phyloP scores from a whole-genome alignment of 2,113 vertebrate species.

The Crotalus helleri region DNA sequence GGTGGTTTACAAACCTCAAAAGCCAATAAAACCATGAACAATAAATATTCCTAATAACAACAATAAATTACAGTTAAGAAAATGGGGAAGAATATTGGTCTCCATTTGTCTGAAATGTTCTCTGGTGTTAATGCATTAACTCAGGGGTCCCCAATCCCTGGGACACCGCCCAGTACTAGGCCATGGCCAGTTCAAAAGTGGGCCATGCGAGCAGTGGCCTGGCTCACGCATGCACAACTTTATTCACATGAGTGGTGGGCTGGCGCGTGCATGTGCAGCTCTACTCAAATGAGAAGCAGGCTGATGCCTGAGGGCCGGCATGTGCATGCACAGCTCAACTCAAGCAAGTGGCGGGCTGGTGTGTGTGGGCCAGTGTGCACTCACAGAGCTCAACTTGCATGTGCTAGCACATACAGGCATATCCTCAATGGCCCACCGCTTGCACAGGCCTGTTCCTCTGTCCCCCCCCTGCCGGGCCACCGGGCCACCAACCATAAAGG shows the following conservation, averaged over 20 bases:
- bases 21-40: not conserved
- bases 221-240: not conserved
- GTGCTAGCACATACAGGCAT: too few relatives aligned
- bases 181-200: too few relatives aligned
- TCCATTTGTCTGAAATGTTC: not conserved
- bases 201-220: too few relatives aligned
- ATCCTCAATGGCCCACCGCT: not conserved
- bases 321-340: not conserved
- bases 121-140: not conserved
- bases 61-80: not conserved
- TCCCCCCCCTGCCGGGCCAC: too few relatives aligned
- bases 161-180: not conserved
- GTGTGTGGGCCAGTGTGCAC: too few relatives aligned
- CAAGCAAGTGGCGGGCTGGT: not conserved
- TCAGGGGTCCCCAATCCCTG: not conserved
- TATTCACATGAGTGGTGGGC: not conserved
- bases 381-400: not conserved
- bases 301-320: not conserved
- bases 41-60: not conserved
- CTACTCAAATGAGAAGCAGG: too few relatives aligned
- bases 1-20: not conserved
- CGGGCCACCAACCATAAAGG: not conserved
- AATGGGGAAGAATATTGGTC: not conserved
- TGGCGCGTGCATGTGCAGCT: not conserved
- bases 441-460: not conserved